phyloP scores from a whole-genome alignment of 2,888 invertebrate genomes.

The Spodoptera exigua region DNA sequence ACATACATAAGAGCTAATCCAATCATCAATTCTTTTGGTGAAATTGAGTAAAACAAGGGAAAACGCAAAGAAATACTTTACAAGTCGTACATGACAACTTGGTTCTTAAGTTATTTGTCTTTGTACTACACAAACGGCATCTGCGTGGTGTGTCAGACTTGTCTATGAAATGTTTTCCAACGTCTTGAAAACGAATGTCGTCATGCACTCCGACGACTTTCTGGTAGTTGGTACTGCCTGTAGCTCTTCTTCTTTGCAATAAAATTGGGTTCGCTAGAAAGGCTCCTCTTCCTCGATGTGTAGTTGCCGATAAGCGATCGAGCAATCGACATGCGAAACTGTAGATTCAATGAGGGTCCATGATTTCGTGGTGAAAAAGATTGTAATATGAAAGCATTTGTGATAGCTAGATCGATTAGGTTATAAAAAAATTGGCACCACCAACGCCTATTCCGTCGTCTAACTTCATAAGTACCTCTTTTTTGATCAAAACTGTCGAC shows the following conservation, averaged over 20 bases:
- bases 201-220: conserved; percentile 39
- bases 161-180: conserved; percentile 41
- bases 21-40: too few species aligned
- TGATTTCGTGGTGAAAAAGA: too few species aligned
- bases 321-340: too few species aligned
- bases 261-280: conserved; percentile 35
- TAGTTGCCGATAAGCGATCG: conserved; percentile 28
- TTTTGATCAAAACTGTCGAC: too few species aligned
- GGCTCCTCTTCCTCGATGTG: conserved; percentile 28
- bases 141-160: conserved; percentile 36
- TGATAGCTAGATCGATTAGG: conserved; percentile 24
- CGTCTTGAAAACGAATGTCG: conserved; percentile 25
- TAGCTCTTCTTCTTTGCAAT: conserved; percentile 37
- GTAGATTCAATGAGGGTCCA: too few species aligned
- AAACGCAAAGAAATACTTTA: conserved; percentile 41
- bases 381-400: too few species aligned
- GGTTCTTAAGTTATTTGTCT: conserved; percentile 35
- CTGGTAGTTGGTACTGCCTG: conserved; percentile 38
- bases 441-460: conserved; percentile 30
- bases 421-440: conserved; percentile 26
- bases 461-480: too few species aligned
- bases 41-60: conserved; percentile 37
- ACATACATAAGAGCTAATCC: too few species aligned
- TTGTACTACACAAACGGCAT: conserved; percentile 44
- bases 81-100: conserved; percentile 42